phyloP scores from a whole-genome alignment of 2,113 vertebrate species.

The Merops nubicus region DNA sequence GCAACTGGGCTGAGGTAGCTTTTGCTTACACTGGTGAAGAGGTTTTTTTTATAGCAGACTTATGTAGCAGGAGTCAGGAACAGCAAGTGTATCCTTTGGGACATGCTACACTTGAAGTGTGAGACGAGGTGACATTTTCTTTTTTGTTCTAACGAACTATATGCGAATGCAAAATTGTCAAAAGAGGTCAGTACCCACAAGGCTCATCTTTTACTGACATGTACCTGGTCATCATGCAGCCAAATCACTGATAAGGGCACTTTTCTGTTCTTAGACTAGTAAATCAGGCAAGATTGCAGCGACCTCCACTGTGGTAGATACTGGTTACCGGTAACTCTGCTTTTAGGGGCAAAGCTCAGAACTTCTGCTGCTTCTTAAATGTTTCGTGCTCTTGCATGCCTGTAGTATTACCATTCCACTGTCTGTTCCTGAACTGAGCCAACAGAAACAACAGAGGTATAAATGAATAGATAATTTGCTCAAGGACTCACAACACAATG shows the following conservation, averaged over 20 bases:
- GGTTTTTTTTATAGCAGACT: neutral
- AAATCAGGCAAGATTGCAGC: neutral
- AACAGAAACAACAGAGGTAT: neutral
- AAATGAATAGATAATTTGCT: neutral
- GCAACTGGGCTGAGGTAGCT: neutral
- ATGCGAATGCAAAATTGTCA: neutral
- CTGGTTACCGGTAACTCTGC: neutral
- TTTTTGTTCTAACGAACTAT: neutral
- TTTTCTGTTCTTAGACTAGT: neutral
- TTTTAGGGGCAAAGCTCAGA: neutral
- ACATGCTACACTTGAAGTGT: neutral
- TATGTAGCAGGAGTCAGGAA: neutral
- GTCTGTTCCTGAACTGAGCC: neutral
- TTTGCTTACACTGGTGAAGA: neutral
- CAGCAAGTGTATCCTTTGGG: neutral
- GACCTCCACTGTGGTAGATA: neutral
- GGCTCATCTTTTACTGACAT: neutral
- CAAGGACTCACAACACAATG: neutral
- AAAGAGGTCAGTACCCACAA: neutral
- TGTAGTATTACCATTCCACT: neutral
- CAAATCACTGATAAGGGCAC: neutral
- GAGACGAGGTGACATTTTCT: neutral
- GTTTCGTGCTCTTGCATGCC: neutral
- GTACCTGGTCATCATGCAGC: neutral
- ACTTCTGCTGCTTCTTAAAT: neutral